These are phyloP conservation scores for Pollimyrus isidori DNA, from an alignment of 2,113 vertebrate species.

Conservation along the genomic window DNA sequence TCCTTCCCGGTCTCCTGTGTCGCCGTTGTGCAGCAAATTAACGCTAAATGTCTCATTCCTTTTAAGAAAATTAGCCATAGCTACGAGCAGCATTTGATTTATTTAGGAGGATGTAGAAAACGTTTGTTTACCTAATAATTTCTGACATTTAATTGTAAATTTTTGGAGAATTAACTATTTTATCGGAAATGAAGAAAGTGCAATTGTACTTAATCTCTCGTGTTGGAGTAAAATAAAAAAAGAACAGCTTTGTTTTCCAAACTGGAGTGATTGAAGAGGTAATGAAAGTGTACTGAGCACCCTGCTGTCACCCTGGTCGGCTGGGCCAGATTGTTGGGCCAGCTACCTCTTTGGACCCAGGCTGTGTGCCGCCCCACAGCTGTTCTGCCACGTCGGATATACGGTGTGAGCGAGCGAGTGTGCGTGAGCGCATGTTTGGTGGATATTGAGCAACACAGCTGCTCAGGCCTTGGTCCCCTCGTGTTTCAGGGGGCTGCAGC, in stretches of 20 bases:
- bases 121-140: conserved; percentile 40
- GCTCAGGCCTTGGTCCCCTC: neutral
- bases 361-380: neutral
- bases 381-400: neutral
- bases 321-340: neutral
- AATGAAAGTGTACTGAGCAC: neutral
- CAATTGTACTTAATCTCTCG: conserved; percentile 48
- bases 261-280: neutral
- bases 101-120: conserved; percentile 40
- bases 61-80: conserved; percentile 37
- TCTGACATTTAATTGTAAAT: conserved; percentile 52
- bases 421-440: too few relatives aligned
- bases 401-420: too few relatives aligned
- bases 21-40: conserved; percentile 31
- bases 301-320: neutral
- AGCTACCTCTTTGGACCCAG: neutral
- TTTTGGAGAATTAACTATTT: conserved; percentile 47
- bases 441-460: neutral
- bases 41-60: conserved; percentile 48
- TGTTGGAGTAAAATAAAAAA: conserved; percentile 50
- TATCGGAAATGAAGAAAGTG: conserved; percentile 45
- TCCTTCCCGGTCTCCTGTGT: conserved; percentile 17
- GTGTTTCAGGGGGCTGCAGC: neutral
- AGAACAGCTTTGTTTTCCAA: neutral
- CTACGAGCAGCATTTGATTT: conserved; percentile 42